phyloP scores from a whole-genome alignment of 2,113 vertebrate genomes.

The Chamaea fasciata region DNA sequence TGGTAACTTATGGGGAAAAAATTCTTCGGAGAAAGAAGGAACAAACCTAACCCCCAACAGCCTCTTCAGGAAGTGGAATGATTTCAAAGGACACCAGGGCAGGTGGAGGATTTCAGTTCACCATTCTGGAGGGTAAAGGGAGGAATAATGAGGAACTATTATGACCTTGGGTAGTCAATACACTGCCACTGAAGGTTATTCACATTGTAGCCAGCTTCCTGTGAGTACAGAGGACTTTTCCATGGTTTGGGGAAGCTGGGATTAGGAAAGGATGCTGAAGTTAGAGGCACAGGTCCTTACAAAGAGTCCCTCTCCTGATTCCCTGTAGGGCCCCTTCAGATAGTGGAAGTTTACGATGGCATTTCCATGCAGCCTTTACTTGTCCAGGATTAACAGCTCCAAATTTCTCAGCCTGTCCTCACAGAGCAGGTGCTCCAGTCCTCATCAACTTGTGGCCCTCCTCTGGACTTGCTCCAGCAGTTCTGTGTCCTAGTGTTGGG shows the following conservation, averaged over 20 bases:
- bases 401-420: neutral
- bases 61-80: neutral
- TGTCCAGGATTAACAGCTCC: neutral
- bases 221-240: neutral
- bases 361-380: neutral
- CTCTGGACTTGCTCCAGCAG: neutral
- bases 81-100: neutral
- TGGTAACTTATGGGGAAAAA: too few species aligned
- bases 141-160: neutral
- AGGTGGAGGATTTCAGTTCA: neutral
- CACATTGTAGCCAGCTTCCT: neutral
- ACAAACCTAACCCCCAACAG: too few species aligned
- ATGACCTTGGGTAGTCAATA: neutral
- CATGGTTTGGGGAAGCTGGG: neutral
- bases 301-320: neutral
- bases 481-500: accelerated
- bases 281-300: neutral
- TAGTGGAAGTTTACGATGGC: neutral
- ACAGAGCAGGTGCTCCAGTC: neutral
- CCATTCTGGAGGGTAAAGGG: neutral
- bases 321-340: too few species aligned
- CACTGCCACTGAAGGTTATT: neutral
- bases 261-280: neutral
- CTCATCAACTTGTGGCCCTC: accelerated
- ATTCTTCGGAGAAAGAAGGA: too few species aligned